Base-by-base conservation (phyloP, 2,797 vertebrate species). In the Onychomys torridus region DNA sequence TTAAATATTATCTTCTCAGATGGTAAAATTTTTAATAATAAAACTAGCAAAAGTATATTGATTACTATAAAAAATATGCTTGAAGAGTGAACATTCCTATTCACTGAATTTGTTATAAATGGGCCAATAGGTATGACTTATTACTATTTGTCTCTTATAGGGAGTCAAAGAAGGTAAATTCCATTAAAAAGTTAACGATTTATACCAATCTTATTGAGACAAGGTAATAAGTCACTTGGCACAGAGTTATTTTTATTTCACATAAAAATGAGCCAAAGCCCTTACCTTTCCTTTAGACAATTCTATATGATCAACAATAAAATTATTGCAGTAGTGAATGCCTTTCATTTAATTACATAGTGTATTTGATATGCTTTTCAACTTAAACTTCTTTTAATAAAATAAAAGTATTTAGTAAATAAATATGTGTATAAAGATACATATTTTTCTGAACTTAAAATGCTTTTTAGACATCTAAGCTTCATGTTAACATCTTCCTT, bases 121-220 rank as follows among this genome's bases (percentile, higher is more conserved):
- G 40, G 55, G 13, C 6, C 43, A 94, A 55, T 75, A 93, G 82
- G 23, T 85, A 6, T 88, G n/a, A 83, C 10, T 90, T 79, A 77
- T 9, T 95, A 90, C 49, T 75, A 94, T 92, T 82, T 93, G n/a
- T 27, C 40, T 77, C 79, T 46, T 34, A 76, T 37, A 87, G 25
- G 76, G 23, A 82, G 4, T 37, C 61, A 93, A 91, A 65, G 43
- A 55, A 87, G 81, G 37, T 34, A 77, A 93, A 34, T 14, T 40
- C 27, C 83, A 92, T 94, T 73, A 67, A 92, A 93, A 93, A 89
- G n/a, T 55, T 91, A 91, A 91, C 88, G 49, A 73, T 89, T 77
- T 85, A 13, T 85, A 73, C 13, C 49, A 73, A 59, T 75, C 52
- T 93, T 91, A 14, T 63, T 63, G 23, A 46, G 57, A 91, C 16